Base-by-base conservation (phyloP, 2,797 vertebrate species). In the Eurystomus glaucurus region DNA sequence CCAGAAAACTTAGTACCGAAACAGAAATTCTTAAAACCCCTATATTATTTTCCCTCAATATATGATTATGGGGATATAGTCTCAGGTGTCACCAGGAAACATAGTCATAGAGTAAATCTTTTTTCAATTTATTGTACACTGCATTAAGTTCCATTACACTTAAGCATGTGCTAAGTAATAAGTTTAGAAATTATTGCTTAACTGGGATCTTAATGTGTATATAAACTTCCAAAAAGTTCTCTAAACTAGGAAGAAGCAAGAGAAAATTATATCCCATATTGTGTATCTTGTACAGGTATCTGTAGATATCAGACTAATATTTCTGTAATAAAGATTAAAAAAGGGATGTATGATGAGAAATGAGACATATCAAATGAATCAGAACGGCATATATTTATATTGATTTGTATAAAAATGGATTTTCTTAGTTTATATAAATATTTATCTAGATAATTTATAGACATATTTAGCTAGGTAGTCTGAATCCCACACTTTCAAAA, bases 311-410 rank as follows among this genome's bases (percentile, higher is more conserved):
- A 65, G 14, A 58, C 6, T 46, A 50, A 37, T 21, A 58, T 29
- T 93, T 91, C 26, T 55, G 14, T 23, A 26, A 66, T 21, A 57
- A 52, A 33, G 3, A n/a, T 4, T 0, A 13, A 1, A 23, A 77
- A 46, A 39, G 1, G 4, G 7, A 18, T 0, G 0, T 18, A 23
- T 26, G 5, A 8, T 31, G 5, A 78, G 28, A 84, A 87, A 65
- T 15, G 4, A 46, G 33, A 22, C 9, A 11, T 60, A 61, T 28
- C 12, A 79, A 76, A 79, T 9, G 16, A 65, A 43, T 41, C 3
- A n/a, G 25, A 65, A 95, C 66, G 12, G 3, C 29, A 14, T 48
- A 25, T 6, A 4, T 18, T 51, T 23, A 8, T n/a, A 45, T 0
- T 41, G 14, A n/a, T 65, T 72, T 71, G 7, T 61, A 54, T 12